A percentile compares a stretch with the other conserved stretches of the same genome.
Conservation (phyloP, 2,797 vertebrate genomes). For the Falco berigora region DNA sequence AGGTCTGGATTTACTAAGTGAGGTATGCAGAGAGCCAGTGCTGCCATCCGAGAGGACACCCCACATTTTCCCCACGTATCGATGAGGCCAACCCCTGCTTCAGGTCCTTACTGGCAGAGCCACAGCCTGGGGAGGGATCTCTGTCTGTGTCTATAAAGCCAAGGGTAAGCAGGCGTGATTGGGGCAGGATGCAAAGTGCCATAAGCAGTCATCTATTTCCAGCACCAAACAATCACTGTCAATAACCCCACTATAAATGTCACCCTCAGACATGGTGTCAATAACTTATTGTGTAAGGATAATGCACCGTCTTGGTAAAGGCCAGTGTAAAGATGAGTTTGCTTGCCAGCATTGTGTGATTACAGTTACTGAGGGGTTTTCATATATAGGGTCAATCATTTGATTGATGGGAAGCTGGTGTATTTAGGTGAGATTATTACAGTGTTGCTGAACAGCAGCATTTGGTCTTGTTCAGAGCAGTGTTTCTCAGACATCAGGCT, state of each 20-base stretch:
- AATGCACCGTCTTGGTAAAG: background rate
- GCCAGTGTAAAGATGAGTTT: background rate
- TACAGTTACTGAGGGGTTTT: background rate
- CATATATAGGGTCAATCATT: background rate
- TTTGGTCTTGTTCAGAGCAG: background rate
- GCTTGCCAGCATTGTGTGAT: background rate
- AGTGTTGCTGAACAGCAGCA: background rate
- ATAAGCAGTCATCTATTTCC: background rate
- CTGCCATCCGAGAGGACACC: fast-evolving
- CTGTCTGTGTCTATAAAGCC: fast-evolving
- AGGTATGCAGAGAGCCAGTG: background rate
- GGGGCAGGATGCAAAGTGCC: background rate
- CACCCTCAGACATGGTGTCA: background rate
- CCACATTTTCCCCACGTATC: fast-evolving
- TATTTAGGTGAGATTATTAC: background rate
- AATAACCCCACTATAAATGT: background rate
- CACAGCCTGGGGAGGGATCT: fast-evolving
- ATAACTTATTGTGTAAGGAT: background rate
- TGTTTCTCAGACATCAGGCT: background rate
- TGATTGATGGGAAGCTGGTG: background rate
- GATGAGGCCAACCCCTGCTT: too few species aligned
- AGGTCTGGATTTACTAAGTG: background rate
- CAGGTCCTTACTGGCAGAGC: background rate
- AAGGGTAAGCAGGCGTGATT: background rate
- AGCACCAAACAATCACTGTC: background rate